These are phyloP conservation scores for Cremastinae sp. DNA, from an alignment of 2,888 invertebrate species.

Conservation along the genomic window DNA sequence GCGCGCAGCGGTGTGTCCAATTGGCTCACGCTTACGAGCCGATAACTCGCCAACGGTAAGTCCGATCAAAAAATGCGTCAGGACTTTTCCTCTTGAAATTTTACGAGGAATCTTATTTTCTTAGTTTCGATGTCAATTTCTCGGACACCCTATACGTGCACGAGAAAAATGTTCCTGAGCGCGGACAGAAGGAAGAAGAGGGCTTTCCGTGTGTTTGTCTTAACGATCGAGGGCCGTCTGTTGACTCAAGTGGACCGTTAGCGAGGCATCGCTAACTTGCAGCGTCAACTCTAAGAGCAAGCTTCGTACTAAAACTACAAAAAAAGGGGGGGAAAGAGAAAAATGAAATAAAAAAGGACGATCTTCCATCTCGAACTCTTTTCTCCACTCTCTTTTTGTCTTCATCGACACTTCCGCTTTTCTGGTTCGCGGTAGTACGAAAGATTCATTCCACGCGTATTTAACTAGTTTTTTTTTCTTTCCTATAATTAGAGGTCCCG, in stretches of 20 bases:
- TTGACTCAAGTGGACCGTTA: constrained; percentile 74
- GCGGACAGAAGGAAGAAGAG: constrained; percentile 37
- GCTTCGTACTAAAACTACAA: constrained; percentile 45
- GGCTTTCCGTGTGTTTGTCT: constrained; percentile 67
- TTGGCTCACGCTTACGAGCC: too few species aligned
- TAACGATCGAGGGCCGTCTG: constrained; percentile 71
- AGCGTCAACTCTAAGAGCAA: constrained; percentile 61
- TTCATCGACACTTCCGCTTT: constrained; percentile 57
- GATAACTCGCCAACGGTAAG: too few species aligned
- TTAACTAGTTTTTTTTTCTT: background rate
- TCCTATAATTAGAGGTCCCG: too few species aligned
- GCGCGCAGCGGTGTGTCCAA: too few species aligned
- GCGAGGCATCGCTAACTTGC: constrained; percentile 70
- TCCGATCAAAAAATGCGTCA: background rate
- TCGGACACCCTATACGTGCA: background rate
- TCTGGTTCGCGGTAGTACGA: constrained; percentile 32
- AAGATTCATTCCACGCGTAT: constrained; percentile 5
- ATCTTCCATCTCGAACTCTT: constrained; percentile 28
- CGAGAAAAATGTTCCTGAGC: background rate
- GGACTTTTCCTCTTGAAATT: background rate
- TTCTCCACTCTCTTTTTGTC: constrained; percentile 9
- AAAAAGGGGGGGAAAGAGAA: constrained; percentile 39
- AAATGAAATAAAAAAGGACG: constrained; percentile 28
- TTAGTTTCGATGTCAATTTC: too few species aligned
- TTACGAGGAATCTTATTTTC: too few species aligned